These are phyloP conservation scores for Poeciliopsis retropinna DNA, from an alignment of 2,113 vertebrate species.

Conservation along the genomic window DNA sequence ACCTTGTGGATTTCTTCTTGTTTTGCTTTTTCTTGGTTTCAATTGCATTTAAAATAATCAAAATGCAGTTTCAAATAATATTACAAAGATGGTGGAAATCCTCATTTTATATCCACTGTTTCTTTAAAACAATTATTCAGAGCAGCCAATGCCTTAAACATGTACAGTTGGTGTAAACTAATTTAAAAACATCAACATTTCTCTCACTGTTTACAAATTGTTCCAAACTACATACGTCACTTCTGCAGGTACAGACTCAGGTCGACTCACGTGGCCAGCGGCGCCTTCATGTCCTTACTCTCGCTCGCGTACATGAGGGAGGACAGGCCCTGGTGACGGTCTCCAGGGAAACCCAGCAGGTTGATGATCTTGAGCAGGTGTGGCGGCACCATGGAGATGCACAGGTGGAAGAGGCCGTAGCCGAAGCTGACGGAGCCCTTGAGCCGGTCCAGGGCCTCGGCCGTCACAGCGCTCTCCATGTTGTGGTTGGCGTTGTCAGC, in stretches of 20 bases:
- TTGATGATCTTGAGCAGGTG: slow-evolving; percentile 99
- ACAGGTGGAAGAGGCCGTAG: slow-evolving; percentile 98
- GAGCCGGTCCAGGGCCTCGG: slow-evolving; percentile 93
- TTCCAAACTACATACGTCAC: no score
- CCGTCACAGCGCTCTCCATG: slow-evolving; percentile 85
- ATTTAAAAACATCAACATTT: not conserved
- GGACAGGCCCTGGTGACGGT: slow-evolving; percentile 95
- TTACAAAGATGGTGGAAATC: not conserved
- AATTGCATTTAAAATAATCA: not conserved
- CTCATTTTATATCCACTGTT: not conserved
- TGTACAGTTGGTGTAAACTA: not conserved
- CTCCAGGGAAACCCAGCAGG: slow-evolving; percentile 97
- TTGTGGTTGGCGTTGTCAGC: slow-evolving; percentile 95
- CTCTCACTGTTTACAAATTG: not conserved
- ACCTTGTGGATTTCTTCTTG: no score
- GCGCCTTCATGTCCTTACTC: slow-evolving; percentile 99
- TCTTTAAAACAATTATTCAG: not conserved
- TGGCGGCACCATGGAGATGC: slow-evolving; percentile 99
- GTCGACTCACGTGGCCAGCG: slow-evolving; percentile 98
- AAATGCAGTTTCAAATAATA: not conserved
- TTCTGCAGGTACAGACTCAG: slow-evolving; percentile 50
- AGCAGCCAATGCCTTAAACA: not conserved
- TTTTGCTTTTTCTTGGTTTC: no score
- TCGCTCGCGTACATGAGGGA: slow-evolving; percentile 97
- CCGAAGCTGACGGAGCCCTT: slow-evolving; percentile 99